Conservation (phyloP, 2,113 vertebrate genomes). For the Cololabis saira region DNA sequence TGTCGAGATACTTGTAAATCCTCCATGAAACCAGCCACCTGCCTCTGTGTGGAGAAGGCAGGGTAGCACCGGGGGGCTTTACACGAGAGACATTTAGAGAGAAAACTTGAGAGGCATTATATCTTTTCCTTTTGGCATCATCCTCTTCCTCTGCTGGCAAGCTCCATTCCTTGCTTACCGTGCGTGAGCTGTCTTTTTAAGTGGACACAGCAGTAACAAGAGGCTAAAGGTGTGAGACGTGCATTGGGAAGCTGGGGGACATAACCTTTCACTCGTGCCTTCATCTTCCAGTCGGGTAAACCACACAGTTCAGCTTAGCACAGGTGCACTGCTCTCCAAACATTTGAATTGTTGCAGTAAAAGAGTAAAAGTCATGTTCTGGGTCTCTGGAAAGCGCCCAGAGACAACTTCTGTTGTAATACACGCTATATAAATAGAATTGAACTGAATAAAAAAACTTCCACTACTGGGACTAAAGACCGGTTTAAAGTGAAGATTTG, state of each 20-base stretch:
- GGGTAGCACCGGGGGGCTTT: not conserved
- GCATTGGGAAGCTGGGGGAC: not conserved
- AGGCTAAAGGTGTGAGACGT: not conserved
- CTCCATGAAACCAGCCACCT: conserved; percentile 10
- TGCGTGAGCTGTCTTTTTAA: not conserved
- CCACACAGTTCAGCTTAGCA: conserved; percentile 1
- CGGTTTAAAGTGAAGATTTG: no score
- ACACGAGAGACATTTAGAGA: no score
- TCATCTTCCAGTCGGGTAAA: conserved; percentile 5
- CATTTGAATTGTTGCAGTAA: no score
- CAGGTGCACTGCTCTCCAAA: no score
- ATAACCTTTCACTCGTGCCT: conserved; percentile 20
- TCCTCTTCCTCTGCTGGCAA: not conserved
- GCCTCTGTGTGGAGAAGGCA: conserved; percentile 11
- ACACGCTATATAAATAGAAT: no score
- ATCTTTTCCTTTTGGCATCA: conserved; percentile 10
- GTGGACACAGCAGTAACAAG: not conserved
- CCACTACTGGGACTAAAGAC: no score
- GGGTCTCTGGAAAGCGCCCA: no score
- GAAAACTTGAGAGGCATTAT: not conserved
- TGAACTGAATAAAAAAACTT: no score
- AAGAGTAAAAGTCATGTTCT: no score
- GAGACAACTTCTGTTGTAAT: no score
- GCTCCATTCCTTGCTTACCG: no score
- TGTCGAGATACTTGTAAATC: conserved; percentile 10